These are phyloP conservation scores for Aphelenchoides besseyi DNA, from an alignment of 1,140 invertebrate species.

Conservation along the genomic window DNA sequence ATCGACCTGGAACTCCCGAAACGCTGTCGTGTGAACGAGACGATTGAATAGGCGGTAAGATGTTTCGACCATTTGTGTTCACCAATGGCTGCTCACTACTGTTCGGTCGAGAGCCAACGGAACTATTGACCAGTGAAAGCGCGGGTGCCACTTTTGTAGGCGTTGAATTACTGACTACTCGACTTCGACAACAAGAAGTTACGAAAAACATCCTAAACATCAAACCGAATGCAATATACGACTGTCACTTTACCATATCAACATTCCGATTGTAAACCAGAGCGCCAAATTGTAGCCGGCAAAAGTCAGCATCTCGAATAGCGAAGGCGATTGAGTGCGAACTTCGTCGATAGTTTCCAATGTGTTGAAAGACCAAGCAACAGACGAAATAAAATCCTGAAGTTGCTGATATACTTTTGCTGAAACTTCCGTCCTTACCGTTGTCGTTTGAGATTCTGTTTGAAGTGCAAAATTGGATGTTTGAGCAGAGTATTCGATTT, in stretches of 20 bases:
- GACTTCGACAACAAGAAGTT: conserved; percentile 2
- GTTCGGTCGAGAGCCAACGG: background rate
- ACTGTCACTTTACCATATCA: conserved; percentile 30
- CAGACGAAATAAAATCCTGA: conserved; percentile 22
- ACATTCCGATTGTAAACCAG: conserved; percentile 41
- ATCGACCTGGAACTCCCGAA: background rate
- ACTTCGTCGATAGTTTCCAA: conserved; percentile 29
- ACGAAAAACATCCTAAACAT: background rate
- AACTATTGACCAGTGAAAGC: conserved; percentile 10
- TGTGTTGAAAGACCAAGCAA: conserved; percentile 33
- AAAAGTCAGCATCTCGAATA: conserved; percentile 27
- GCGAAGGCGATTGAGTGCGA: background rate
- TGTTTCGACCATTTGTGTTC: background rate
- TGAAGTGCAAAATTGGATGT: background rate
- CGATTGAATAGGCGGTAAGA: background rate
- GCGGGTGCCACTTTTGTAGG: conserved; percentile 23
- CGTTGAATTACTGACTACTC: background rate
- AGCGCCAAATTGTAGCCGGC: conserved; percentile 37
- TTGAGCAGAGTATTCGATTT: background rate
- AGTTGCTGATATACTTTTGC: too few relatives aligned
- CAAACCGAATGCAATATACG: background rate
- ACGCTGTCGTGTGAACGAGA: background rate
- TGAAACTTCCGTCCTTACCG: too few relatives aligned
- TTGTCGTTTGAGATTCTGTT: background rate
- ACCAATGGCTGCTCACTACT: background rate